Conservation (phyloP, 2,888 invertebrate species). For the Trichopoda pennipes region DNA sequence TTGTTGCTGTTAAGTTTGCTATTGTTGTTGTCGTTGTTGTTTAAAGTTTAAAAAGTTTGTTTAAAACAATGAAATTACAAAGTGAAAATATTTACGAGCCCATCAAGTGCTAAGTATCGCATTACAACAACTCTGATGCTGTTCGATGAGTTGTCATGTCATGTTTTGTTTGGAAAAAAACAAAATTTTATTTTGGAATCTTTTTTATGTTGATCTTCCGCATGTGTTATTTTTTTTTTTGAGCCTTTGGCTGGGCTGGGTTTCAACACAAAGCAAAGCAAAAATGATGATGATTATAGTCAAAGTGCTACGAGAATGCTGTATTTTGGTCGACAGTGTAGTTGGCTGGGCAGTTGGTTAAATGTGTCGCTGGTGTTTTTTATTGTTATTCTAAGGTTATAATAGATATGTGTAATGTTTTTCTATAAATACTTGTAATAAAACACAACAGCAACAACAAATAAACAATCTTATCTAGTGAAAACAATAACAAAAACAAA, state of each 20-base stretch:
- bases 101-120: constrained; percentile 80
- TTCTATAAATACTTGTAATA: constrained; percentile 56
- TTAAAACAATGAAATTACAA: constrained; percentile 68
- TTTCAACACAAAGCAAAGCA: not conserved
- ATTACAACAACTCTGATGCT: constrained; percentile 80
- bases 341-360: constrained; percentile 33
- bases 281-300: constrained; percentile 68
- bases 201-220: constrained; percentile 28
- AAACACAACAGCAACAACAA: constrained; percentile 41
- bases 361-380: constrained; percentile 17
- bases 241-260: constrained; percentile 57
- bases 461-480: constrained; percentile 17
- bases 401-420: constrained; percentile 64
- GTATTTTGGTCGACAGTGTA: not conserved
- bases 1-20: not conserved
- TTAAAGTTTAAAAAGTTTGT: constrained; percentile 71
- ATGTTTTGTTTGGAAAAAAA: constrained; percentile 72
- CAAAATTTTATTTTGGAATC: constrained; percentile 45
- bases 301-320: constrained; percentile 32
- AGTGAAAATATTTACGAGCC: constrained; percentile 79
- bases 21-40: constrained; percentile 23
- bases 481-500: constrained; percentile 29
- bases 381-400: constrained; percentile 43
- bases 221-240: constrained; percentile 30
- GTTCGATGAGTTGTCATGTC: constrained; percentile 81